Evolutionary conservation across 2,888 invertebrate species (phyloP).

Genomic region (Epinotia bilunana): DNA sequence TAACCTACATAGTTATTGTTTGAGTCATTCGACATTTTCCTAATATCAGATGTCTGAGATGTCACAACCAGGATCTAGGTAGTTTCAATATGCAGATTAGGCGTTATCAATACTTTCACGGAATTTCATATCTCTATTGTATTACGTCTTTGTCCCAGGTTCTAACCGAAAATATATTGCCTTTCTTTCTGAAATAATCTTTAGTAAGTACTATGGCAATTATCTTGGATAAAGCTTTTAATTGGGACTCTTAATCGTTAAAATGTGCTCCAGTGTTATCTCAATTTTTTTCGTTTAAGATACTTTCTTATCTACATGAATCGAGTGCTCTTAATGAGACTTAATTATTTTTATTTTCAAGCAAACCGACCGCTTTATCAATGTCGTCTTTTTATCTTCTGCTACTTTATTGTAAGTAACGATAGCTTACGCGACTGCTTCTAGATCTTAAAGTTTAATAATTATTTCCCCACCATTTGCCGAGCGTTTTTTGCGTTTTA

Average conservation of each 20-base stretch:
- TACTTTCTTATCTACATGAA: conserved; percentile 39
- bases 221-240: conserved; percentile 26
- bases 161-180: conserved; percentile 19
- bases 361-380: conserved; percentile 30
- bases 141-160: conserved; percentile 23
- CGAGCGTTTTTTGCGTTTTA: not conserved
- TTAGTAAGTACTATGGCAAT: not conserved
- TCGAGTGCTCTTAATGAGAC: conserved; percentile 39
- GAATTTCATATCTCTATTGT: conserved; percentile 38
- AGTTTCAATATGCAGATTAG: conserved; percentile 32
- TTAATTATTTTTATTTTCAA: conserved; percentile 35
- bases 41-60: conserved; percentile 19
- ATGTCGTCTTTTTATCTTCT: conserved; percentile 14
- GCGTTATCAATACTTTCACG: conserved; percentile 41
- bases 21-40: conserved; percentile 10
- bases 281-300: conserved; percentile 25
- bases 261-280: conserved; percentile 37
- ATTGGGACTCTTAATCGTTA: conserved; percentile 35
- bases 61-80: conserved; percentile 25
- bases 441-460: not conserved
- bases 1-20: conserved; percentile 1
- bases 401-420: not conserved
- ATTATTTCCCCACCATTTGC: conserved; percentile 4
- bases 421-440: not conserved
- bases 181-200: not conserved